phyloP scores from a whole-genome alignment of 2,797 vertebrate species.

The Diplodus puntazzo region DNA sequence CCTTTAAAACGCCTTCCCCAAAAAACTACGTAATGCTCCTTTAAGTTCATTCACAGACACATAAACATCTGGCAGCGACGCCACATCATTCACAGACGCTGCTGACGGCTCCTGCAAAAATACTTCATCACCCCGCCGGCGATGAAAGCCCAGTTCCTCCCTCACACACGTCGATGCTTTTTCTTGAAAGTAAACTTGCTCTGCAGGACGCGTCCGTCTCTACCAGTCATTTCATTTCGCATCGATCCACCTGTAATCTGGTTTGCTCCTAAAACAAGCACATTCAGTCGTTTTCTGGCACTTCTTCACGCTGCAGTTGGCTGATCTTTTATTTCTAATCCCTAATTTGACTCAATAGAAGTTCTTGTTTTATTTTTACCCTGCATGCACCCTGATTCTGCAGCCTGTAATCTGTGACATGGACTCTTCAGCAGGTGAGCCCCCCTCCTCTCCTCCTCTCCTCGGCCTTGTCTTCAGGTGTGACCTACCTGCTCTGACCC shows the following conservation, averaged over 20 bases:
- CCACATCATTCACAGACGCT: background rate
- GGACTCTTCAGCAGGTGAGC: conserved; percentile 21
- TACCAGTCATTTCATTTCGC: conserved; percentile 1
- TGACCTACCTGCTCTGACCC: conserved; percentile 57
- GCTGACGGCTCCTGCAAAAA: conserved; percentile 13
- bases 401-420: conserved; percentile 10
- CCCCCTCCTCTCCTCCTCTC: background rate
- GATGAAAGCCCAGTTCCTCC: too few relatives aligned
- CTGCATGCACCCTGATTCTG: conserved; percentile 1
- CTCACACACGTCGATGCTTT: background rate
- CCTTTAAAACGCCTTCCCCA: too few relatives aligned
- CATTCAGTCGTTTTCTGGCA: conserved; percentile 18
- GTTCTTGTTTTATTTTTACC: background rate
- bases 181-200: conserved; percentile 3
- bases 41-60: background rate
- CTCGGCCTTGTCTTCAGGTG: conserved; percentile 10
- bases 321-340: background rate
- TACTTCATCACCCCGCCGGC: background rate
- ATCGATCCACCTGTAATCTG: conserved; percentile 17
- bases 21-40: too few relatives aligned
- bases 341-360: conserved; percentile 1
- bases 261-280: conserved; percentile 29
- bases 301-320: conserved; percentile 34
- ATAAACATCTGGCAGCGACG: conserved; percentile 4
- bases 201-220: background rate